Base-by-base conservation (phyloP, 2,888 invertebrate genomes). In the Parthenolecanium corni region DNA sequence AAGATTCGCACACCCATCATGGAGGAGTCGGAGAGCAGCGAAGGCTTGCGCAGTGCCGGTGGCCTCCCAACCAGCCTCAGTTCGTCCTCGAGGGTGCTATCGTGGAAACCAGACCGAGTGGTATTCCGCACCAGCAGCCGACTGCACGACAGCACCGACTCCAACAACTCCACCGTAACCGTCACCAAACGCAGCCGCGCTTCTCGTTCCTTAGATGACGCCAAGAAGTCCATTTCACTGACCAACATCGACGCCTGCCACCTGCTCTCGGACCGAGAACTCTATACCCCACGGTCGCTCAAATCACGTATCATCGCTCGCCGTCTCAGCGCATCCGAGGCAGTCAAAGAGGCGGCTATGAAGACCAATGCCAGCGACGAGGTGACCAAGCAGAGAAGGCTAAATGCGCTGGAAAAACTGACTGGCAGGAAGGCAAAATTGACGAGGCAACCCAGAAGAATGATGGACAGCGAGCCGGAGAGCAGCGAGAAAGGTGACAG, bases 1-100 rank as follows among this genome's bases (percentile, higher is more conserved):
- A 69, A 70, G 64, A 71, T 71, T 31, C 71, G 70, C 52, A 70
- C 71, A 14, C 71, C 71, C 1, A 71, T 71, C 23, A 65, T 71
- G 25, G 71, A 71, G 66, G 71, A 71, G 65, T 68, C 68, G 5
- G 71, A 71, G 66, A 70, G 68, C 36, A 42, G 23, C n/a, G 58
- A 58, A 38, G 49, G 12, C 11, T 21, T 49, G 21, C 3, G 49
- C 20, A 18, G 21, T 23, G 14, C 23, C 21, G 21, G 49, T 18
- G 18, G 20, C 2, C 47, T 51, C 18, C 36, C 58, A 36, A 36
- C 47, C 5, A 58, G 36, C 16, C 18, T 21, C 12, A 20, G 14
- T 11, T 18, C 12, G 14, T 11, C 18, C 18, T 16, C 18, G 12
- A 23, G 21, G 2, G 20, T 9, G 2, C 6, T 14, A 14, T 3